A percentile compares a stretch with the other conserved stretches of the same genome.
These are phyloP conservation scores for Lordiphosa mommai DNA, from an alignment of 1,140 invertebrate genomes.

Conservation along the genomic window DNA sequence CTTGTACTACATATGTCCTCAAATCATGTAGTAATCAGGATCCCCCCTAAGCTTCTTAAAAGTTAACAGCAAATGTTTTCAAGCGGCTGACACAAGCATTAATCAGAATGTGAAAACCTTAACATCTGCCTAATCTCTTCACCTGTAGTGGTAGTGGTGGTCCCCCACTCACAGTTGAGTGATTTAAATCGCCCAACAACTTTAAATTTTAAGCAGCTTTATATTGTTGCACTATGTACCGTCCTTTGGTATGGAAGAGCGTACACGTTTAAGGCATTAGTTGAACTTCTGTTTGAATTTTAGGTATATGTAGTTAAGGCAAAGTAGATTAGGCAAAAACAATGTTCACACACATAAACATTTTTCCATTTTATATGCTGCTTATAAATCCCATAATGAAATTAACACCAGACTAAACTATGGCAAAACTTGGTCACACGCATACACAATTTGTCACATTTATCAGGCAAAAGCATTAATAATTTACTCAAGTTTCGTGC, in stretches of 20 bases:
- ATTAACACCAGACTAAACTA: not conserved
- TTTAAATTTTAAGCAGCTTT: conserved; percentile 68
- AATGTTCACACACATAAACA: not conserved
- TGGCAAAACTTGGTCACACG: not conserved
- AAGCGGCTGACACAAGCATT: too few relatives aligned
- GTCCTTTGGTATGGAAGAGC: not conserved
- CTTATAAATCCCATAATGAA: conserved; percentile 32
- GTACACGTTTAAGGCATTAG: not conserved
- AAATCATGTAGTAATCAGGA: too few relatives aligned
- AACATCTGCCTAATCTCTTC: too few relatives aligned
- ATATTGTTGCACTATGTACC: not conserved
- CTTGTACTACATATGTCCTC: too few relatives aligned
- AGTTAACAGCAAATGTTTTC: too few relatives aligned
- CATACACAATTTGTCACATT: too few relatives aligned
- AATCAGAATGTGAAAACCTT: too few relatives aligned
- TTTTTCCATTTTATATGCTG: conserved; percentile 36
- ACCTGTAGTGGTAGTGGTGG: conserved; percentile 34
- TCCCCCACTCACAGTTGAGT: conserved; percentile 25
- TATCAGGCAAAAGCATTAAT: conserved; percentile 28
- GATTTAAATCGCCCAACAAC: conserved; percentile 52
- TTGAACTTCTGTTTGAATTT: not conserved
- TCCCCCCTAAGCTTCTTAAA: too few relatives aligned
- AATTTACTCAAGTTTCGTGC: too few relatives aligned
- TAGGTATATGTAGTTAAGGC: conserved; percentile 30
- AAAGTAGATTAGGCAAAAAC: conserved; percentile 49